Evolutionary conservation across 2,797 vertebrate genomes (phyloP), one percentile per base, ranked within the genome.

Genomic region (Cynopterus sphinx): DNA sequence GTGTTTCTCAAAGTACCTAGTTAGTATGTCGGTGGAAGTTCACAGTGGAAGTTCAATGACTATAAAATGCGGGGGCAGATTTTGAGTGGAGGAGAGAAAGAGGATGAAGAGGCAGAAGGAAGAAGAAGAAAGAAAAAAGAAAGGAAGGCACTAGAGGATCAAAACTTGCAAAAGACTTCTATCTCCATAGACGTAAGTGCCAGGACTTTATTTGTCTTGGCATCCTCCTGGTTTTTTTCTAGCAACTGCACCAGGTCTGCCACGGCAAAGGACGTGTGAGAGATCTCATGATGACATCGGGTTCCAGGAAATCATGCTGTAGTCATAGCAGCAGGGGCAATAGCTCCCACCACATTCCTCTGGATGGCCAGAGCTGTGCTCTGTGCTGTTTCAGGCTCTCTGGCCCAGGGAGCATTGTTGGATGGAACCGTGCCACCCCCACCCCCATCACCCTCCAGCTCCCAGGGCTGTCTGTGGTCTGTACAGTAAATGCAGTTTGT

Each of bases 341-440:
- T 17, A 10, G 39, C 71, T 93, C n/a, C 65, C 36, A 22, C 19
- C 24, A 26, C 61, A 85, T 83, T 75, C 73, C 77, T 90, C 86
- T 59, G 83, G 78, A 74, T 83, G 86, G 87, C 94, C 84, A 79
- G 96, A 97, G 43, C 73, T 92, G 95, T 87, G 93, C 91, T 97
- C 77, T 92, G 81, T 97, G 97, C 98, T 98, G 61, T 97, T 98
- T 97, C 96, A 98, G 96, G 87, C 94, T 78, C 95, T 90, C 16
- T 49, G 83, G 61, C 95, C 57, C 86, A 22, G 68, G 88, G 70
- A 92, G 39, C 43, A 16, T 51, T 31, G 51, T 3, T 51, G 53
- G 63, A 75, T 88, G 81, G 81, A 89, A 90, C 74, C 9, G 17
- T 1, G n/a, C 33, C 26, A 10, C 46, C 39, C 39, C 49, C 16